phyloP scores from a whole-genome alignment of 2,113 vertebrate species.

The Myiagra hebetior region DNA sequence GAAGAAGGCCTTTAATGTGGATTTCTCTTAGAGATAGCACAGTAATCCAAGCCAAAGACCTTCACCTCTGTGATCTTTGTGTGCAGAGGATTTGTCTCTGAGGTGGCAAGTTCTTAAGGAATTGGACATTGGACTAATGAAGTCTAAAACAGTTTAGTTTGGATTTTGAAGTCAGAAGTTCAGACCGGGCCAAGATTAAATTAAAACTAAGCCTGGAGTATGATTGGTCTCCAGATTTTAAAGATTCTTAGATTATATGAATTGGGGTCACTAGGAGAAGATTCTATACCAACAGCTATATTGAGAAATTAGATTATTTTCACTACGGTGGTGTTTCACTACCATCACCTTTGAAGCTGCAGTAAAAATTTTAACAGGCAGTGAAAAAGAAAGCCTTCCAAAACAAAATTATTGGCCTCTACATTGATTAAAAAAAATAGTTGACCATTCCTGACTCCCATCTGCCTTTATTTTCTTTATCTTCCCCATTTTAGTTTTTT shows the following conservation, averaged over 20 bases:
- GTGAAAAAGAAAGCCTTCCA: background rate
- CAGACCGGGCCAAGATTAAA: background rate
- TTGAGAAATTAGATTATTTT: background rate
- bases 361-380: background rate
- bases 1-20: background rate
- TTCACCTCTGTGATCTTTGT: background rate
- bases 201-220: background rate
- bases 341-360: background rate
- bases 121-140: background rate
- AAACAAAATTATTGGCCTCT: background rate
- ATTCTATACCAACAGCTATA: background rate
- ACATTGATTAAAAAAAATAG: background rate
- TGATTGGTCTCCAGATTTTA: background rate
- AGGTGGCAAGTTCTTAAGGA: conserved; percentile 19
- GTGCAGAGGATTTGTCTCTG: background rate
- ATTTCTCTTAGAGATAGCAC: background rate
- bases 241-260: background rate
- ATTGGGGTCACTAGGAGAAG: background rate
- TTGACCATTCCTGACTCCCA: background rate
- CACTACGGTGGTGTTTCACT: background rate
- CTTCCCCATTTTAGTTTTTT: background rate
- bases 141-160: conserved; percentile 19
- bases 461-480: background rate
- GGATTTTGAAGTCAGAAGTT: conserved; percentile 27
- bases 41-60: background rate